A percentile compares a stretch with the other conserved stretches of the same genome.
Evolutionary conservation across 2,113 vertebrate genomes (phyloP).

Genomic region (Oxyruncus cristatus): DNA sequence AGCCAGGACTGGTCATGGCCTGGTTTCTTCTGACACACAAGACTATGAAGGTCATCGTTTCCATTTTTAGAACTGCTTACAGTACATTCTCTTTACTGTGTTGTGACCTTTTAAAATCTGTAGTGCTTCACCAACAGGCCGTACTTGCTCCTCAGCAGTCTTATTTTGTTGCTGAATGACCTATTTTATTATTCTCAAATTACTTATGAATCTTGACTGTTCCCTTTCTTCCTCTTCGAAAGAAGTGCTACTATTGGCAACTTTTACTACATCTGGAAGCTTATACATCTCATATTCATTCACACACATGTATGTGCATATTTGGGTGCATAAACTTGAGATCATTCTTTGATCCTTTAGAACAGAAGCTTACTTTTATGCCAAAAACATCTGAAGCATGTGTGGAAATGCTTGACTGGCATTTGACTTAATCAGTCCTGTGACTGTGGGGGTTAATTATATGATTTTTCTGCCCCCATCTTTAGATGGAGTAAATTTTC

Average conservation of each 20-base stretch:
- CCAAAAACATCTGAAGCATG: neutral
- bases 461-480: constrained; percentile 21
- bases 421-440: constrained; percentile 26
- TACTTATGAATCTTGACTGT: neutral
- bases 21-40: constrained; percentile 27
- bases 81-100: constrained; percentile 35
- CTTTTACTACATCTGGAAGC: neutral
- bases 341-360: neutral
- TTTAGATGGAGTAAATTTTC: constrained; percentile 14
- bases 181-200: neutral
- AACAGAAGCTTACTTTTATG: neutral
- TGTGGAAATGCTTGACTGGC: constrained; percentile 2
- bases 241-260: neutral
- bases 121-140: neutral
- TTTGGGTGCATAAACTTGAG: neutral
- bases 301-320: neutral
- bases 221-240: neutral
- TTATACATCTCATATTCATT: neutral
- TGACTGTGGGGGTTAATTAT: constrained; percentile 27
- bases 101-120: constrained; percentile 18
- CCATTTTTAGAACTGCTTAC: constrained; percentile 45
- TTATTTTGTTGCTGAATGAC: neutral
- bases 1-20: neutral
- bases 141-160: neutral
- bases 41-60: constrained; percentile 1